Percentiles rank a stretch among this genome's conserved stretches.
These are phyloP conservation scores for Acrossocheilus wenchowensis DNA, from an alignment of 2,797 vertebrate species.

Conservation along the genomic window DNA sequence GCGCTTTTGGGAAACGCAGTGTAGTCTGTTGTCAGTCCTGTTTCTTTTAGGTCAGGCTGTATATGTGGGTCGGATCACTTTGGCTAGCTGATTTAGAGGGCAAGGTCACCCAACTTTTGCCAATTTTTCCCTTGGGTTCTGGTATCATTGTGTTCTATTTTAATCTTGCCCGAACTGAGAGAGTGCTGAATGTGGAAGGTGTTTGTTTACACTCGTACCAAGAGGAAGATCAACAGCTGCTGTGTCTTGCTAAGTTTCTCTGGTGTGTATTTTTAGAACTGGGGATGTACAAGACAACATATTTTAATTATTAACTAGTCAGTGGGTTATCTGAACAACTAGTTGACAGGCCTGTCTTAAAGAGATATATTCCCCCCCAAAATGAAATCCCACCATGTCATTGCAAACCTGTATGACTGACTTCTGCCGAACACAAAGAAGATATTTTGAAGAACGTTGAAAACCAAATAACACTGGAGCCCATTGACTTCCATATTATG, in stretches of 20 bases:
- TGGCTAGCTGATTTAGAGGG: constrained; percentile 28
- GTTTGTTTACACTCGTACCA: constrained; percentile 43
- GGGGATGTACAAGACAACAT: constrained; percentile 1
- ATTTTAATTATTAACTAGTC: not conserved
- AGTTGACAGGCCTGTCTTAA: not conserved
- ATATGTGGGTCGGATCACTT: constrained; percentile 29
- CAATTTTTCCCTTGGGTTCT: constrained; percentile 55
- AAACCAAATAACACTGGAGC: not conserved
- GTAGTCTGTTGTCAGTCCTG: not conserved
- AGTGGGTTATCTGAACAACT: not conserved
- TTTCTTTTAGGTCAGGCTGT: constrained; percentile 32
- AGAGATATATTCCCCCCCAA: not conserved
- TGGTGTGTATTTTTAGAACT: not conserved
- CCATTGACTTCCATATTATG: not conserved
- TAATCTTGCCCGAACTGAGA: constrained; percentile 32
- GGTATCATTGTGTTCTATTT: constrained; percentile 60
- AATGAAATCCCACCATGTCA: too few species aligned
- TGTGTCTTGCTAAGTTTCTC: not conserved
- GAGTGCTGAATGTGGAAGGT: constrained; percentile 37
- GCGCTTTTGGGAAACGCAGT: not conserved
- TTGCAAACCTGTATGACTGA: not conserved
- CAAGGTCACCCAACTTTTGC: constrained; percentile 50
- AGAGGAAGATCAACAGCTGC: constrained; percentile 33
- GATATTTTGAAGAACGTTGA: not conserved
- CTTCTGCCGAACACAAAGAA: not conserved